phyloP scores from a whole-genome alignment of 1,140 invertebrate genomes.

The Centruroides sculpturatus region DNA sequence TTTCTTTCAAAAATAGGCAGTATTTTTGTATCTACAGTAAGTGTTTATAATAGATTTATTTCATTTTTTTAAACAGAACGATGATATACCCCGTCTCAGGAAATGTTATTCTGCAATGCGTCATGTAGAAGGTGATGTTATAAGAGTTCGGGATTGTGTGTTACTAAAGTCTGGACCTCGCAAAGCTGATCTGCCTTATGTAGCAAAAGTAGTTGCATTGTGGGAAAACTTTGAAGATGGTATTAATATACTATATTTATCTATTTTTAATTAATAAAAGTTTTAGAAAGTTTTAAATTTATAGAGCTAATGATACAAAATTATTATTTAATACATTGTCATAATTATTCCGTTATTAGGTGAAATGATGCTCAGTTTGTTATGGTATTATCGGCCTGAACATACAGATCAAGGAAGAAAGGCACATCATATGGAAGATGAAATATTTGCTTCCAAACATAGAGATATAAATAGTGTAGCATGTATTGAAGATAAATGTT shows the following conservation, averaged over 20 bases:
- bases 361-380: slow-evolving; percentile 90
- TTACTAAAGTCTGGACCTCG: slow-evolving; percentile 58
- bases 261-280: neutral
- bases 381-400: slow-evolving; percentile 96
- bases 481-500: slow-evolving; percentile 96
- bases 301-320: neutral
- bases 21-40: too few relatives aligned
- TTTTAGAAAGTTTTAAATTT: neutral
- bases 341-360: slow-evolving; percentile 37
- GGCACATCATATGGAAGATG: slow-evolving; percentile 54
- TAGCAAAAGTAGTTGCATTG: slow-evolving; percentile 80
- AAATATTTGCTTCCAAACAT: slow-evolving; percentile 89
- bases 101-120: slow-evolving; percentile 77
- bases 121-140: slow-evolving; percentile 67
- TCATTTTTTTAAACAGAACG: slow-evolving; percentile 45
- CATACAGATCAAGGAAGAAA: slow-evolving; percentile 79
- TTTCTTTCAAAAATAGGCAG: too few relatives aligned
- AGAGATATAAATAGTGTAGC: slow-evolving; percentile 87
- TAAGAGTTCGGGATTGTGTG: slow-evolving; percentile 76
- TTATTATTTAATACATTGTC: neutral
- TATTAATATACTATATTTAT: slow-evolving; percentile 29
- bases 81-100: slow-evolving; percentile 46
- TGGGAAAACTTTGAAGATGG: slow-evolving; percentile 92
- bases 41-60: too few relatives aligned
- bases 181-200: slow-evolving; percentile 77